phyloP scores from a whole-genome alignment of 2,113 vertebrate species.

The Lepisosteus osseus region DNA sequence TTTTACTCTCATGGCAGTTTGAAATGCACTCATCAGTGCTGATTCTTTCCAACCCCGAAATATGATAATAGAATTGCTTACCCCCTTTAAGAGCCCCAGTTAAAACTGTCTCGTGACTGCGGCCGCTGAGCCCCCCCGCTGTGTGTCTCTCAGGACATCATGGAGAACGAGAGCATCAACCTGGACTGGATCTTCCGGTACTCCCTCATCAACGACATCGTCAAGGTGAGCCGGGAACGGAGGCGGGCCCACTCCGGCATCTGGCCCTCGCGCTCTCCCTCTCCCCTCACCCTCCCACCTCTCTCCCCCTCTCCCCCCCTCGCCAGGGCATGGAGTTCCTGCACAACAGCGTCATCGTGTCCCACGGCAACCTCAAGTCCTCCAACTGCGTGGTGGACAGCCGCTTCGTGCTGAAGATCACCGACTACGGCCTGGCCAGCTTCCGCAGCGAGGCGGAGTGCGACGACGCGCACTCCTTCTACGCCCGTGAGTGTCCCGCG shows the following conservation, averaged over 20 bases:
- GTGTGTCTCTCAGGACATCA: slow-evolving; percentile 72
- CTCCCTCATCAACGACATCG: slow-evolving; percentile 86
- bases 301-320: neutral
- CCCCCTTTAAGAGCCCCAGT: too few relatives aligned
- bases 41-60: too few relatives aligned
- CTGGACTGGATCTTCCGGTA: slow-evolving; percentile 97
- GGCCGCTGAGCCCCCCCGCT: too few relatives aligned
- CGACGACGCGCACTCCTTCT: slow-evolving; percentile 72
- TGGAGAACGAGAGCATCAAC: slow-evolving; percentile 93
- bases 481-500: slow-evolving; percentile 73
- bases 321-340: slow-evolving; percentile 88
- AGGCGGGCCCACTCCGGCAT: neutral
- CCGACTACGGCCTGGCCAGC: slow-evolving; percentile 82
- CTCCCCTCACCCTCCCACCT: too few relatives aligned
- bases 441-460: slow-evolving; percentile 52
- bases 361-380: slow-evolving; percentile 88
- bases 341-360: slow-evolving; percentile 79
- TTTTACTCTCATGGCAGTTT: too few relatives aligned
- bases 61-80: too few relatives aligned
- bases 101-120: too few relatives aligned
- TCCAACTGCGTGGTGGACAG: slow-evolving; percentile 93
- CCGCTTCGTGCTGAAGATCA: slow-evolving; percentile 93
- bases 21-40: too few relatives aligned
- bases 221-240: slow-evolving; percentile 68
- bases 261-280: neutral